Base-by-base conservation (phyloP, 2,797 vertebrate genomes). In the Remorina albescens region DNA sequence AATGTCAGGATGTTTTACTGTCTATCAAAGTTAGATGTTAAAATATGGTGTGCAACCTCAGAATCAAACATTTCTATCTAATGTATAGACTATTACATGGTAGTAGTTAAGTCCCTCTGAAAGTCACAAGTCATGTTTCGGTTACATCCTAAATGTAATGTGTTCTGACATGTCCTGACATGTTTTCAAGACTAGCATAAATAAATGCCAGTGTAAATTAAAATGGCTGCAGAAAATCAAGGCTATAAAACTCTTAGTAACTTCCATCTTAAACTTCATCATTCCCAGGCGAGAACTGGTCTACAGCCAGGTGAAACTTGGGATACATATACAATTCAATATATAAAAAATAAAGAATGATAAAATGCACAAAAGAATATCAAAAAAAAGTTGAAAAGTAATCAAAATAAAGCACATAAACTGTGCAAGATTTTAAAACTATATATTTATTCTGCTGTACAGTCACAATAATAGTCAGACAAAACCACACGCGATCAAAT, bases 141-240 rank as follows among this genome's bases (percentile, higher is more conserved):
- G 2, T n/a, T 53, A 28, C 23, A 34, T 6, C 47, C 2, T 19
- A 34, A 34, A 1, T 15, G n/a, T n/a, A n/a, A n/a, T n/a, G n/a
- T n/a, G n/a, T n/a, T n/a, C n/a, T n/a, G n/a, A n/a, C n/a, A 1
- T 15, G n/a, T n/a, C 8, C 6, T 4, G 1, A 21, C 18, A 36
- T 12, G 8, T 50, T 56, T 67, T 50, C n/a, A 41, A 47, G 47
- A 34, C 19, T 65, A 30, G 36, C 2, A 44, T 55, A 41, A 55
- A 61, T 34, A 8, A 57, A 57, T 28, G n/a, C 37, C 3, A 57
- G 21, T 34, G 41, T 19, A 70, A 51, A 25, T 8, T 9, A 30
- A 49, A 41, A 42, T 11, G 18, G 4, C 37, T n/a, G 13, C 9
- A 74, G 26, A 18, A 54, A 56, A 28, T 56, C 36, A 61, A 65